Evolutionary conservation across 2,797 vertebrate species (phyloP).

Genomic region (Semotilus atromaculatus): DNA sequence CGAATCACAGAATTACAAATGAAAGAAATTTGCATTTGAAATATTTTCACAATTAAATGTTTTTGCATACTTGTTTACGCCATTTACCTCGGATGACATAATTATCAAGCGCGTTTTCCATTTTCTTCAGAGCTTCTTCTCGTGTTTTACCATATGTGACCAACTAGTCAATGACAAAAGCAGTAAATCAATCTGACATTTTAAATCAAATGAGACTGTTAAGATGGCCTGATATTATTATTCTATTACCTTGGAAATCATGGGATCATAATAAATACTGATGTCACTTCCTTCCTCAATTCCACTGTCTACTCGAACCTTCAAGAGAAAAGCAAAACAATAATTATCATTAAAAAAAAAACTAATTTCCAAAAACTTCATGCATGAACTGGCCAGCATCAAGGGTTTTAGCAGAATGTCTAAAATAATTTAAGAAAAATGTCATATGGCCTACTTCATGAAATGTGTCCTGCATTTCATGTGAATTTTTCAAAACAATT

Average conservation of each 20-base stretch:
- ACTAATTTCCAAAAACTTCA: background rate
- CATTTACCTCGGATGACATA: conserved; percentile 93
- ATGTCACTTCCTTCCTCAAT: conserved; percentile 98
- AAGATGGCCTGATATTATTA: background rate
- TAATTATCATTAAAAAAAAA: background rate
- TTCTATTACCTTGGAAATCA: conserved; percentile 94
- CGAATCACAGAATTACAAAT: background rate
- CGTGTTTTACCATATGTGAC: conserved; percentile 90
- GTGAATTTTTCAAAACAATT: background rate
- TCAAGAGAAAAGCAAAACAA: background rate
- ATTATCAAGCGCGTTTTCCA: conserved; percentile 91
- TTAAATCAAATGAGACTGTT: background rate
- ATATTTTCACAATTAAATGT: background rate
- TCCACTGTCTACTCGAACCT: conserved; percentile 95
- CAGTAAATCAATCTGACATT: background rate
- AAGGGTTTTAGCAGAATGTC: background rate
- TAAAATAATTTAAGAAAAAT: background rate
- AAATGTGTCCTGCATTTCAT: background rate
- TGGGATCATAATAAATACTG: conserved; percentile 99
- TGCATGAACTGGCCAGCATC: background rate
- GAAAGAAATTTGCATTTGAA: background rate
- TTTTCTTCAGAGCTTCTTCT: conserved; percentile 85
- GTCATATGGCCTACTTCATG: background rate
- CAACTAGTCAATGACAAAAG: conserved; percentile 64
- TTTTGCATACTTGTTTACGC: background rate